Evolutionary conservation across 2,888 invertebrate genomes (phyloP).

Genomic region (Nephrotoma guestfalica): DNA sequence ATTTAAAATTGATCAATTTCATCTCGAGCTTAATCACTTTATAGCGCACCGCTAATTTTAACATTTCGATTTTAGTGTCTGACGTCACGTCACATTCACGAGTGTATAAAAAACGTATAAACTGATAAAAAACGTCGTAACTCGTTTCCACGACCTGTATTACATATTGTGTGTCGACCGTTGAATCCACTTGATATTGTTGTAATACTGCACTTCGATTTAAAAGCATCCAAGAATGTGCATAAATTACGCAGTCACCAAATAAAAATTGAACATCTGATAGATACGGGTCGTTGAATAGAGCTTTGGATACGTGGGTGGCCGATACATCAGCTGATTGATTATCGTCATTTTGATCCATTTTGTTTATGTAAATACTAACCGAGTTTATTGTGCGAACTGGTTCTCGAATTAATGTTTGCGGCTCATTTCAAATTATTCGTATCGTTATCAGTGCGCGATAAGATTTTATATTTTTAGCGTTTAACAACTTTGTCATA

Average conservation of each 20-base stretch:
- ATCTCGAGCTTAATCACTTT: neutral
- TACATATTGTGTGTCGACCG: neutral
- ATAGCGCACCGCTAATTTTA: neutral
- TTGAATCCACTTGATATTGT: neutral
- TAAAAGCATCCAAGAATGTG: neutral
- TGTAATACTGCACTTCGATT: neutral
- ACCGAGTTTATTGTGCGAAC: neutral
- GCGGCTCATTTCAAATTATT: neutral
- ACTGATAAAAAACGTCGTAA: neutral
- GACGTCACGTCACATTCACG: neutral
- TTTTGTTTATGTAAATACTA: neutral
- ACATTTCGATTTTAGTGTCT: neutral
- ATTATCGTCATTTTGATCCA: neutral
- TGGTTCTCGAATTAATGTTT: neutral
- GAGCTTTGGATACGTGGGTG: neutral
- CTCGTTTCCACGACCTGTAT: neutral
- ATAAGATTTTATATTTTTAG: neutral
- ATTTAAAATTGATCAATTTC: neutral
- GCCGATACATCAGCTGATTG: neutral
- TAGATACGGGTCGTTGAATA: neutral
- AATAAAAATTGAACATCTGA: neutral
- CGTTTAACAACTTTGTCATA: too few species aligned
- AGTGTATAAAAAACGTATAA: neutral
- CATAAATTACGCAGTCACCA: neutral
- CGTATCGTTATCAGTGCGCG: neutral